Conservation (phyloP, 92 coral and sea anemone species). For the Bergia sp. region DNA sequence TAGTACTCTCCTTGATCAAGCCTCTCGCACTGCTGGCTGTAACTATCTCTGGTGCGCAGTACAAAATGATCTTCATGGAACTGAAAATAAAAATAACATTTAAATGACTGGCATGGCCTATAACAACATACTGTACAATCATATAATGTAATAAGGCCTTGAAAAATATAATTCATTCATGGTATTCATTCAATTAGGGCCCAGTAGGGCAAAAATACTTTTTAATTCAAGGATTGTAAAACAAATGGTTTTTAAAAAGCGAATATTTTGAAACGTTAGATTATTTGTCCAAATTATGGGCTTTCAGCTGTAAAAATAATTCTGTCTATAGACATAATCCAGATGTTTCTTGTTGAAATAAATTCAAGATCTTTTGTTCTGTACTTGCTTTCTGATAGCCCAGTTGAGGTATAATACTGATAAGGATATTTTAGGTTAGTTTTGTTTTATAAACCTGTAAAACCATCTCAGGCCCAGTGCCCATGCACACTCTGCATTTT, state of each 20-base stretch:
- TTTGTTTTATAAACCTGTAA: constrained; percentile 14
- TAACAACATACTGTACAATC: constrained; percentile 19
- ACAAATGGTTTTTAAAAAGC: constrained; percentile 20
- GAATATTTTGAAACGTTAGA: constrained; percentile 15
- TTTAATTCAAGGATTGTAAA: constrained; percentile 14
- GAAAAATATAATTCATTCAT: background rate
- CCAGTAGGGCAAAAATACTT: constrained; percentile 18
- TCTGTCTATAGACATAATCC: constrained; percentile 16
- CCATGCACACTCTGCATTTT: constrained; percentile 55
- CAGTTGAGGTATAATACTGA: constrained; percentile 24
- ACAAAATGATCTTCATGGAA: constrained; percentile 65
- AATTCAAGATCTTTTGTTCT: constrained; percentile 15
- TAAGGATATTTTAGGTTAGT: constrained; percentile 15
- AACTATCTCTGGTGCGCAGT: constrained; percentile 61
- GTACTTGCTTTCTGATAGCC: constrained; percentile 25
- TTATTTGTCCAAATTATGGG: constrained; percentile 20
- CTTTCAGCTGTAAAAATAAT: constrained; percentile 14
- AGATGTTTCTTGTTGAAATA: constrained; percentile 20
- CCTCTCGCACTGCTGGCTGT: constrained; percentile 57
- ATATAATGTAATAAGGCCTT: constrained; percentile 18
- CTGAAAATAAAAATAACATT: constrained; percentile 49
- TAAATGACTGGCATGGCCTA: constrained; percentile 27
- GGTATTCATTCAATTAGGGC: constrained; percentile 7
- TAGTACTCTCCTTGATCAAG: constrained; percentile 64
- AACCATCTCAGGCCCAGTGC: constrained; percentile 20